A percentile compares a stretch with the other conserved stretches of the same genome.
These are phyloP conservation scores for Acromyrmex echinatior DNA, from an alignment of 1,140 invertebrate species.

Conservation along the genomic window DNA sequence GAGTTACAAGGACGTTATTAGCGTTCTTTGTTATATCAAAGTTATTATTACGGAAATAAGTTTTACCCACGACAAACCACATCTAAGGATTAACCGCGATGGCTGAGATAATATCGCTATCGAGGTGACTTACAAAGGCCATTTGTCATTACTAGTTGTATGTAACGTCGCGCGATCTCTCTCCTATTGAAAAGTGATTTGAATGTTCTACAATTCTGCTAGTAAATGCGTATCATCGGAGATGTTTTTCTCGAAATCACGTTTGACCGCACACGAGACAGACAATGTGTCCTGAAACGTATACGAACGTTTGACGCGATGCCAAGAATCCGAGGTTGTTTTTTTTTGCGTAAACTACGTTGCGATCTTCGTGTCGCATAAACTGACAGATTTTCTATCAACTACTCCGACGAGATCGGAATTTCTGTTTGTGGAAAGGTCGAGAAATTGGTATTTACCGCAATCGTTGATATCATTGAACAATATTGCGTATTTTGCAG, in stretches of 20 bases:
- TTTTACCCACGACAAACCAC: neutral
- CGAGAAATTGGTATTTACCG: neutral
- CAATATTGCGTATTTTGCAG: neutral
- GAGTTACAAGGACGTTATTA: slow-evolving; percentile 1
- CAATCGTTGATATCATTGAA: neutral
- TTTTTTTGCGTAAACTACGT: slow-evolving; percentile 51
- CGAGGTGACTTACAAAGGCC: neutral
- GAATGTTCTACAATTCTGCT: neutral
- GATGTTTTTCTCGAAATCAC: slow-evolving; percentile 14
- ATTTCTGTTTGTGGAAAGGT: neutral
- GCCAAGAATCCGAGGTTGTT: slow-evolving; percentile 70
- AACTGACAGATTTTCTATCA: neutral
- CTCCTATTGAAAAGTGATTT: neutral
- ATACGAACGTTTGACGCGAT: slow-evolving; percentile 22
- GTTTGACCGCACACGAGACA: slow-evolving; percentile 6
- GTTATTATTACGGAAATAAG: neutral
- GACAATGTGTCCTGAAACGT: slow-evolving; percentile 22
- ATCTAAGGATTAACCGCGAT: slow-evolving; percentile 1
- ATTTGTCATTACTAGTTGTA: neutral
- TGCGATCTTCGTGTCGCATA: slow-evolving; percentile 18
- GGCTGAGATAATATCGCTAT: neutral
- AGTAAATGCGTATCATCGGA: slow-evolving; percentile 1
- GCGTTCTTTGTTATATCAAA: neutral
- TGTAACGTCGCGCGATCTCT: neutral
- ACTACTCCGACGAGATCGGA: neutral